These are phyloP conservation scores for Noctua pronuba DNA, from an alignment of 2,888 invertebrate species.

Conservation along the genomic window DNA sequence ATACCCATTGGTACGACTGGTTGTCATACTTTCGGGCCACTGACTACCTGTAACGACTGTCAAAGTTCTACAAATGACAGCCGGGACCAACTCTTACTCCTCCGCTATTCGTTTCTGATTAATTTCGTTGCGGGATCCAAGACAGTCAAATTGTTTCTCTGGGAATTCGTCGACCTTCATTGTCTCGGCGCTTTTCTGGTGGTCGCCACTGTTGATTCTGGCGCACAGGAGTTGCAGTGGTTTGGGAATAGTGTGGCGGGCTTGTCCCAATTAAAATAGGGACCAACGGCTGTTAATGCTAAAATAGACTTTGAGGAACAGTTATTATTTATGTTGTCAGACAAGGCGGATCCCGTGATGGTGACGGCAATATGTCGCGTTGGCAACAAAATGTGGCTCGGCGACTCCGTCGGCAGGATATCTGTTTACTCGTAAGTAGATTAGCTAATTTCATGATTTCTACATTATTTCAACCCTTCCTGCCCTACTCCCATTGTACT, in stretches of 20 bases:
- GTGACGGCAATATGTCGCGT: constrained; percentile 94
- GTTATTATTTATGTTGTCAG: constrained; percentile 61
- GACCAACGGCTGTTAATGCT: not conserved
- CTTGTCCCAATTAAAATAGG: too few relatives aligned
- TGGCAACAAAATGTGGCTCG: constrained; percentile 96
- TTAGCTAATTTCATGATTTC: not conserved
- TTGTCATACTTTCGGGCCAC: not conserved
- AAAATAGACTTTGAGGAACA: too few relatives aligned
- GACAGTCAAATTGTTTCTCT: too few relatives aligned
- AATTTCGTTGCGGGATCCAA: too few relatives aligned
- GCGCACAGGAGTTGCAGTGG: too few relatives aligned
- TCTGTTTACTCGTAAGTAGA: constrained; percentile 93
- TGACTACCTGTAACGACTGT: not conserved
- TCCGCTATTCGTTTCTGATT: too few relatives aligned
- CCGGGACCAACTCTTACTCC: not conserved
- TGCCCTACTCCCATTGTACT: too few relatives aligned
- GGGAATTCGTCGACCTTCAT: too few relatives aligned
- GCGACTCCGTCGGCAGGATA: constrained; percentile 96
- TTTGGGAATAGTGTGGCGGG: too few relatives aligned
- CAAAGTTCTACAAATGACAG: not conserved
- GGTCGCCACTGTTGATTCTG: too few relatives aligned
- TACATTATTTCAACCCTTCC: not conserved
- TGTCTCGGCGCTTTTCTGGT: too few relatives aligned
- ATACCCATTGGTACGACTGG: not conserved
- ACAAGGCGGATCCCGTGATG: constrained; percentile 88